Conservation (phyloP, 1,140 invertebrate genomes). For the Cyclina sinensis region DNA sequence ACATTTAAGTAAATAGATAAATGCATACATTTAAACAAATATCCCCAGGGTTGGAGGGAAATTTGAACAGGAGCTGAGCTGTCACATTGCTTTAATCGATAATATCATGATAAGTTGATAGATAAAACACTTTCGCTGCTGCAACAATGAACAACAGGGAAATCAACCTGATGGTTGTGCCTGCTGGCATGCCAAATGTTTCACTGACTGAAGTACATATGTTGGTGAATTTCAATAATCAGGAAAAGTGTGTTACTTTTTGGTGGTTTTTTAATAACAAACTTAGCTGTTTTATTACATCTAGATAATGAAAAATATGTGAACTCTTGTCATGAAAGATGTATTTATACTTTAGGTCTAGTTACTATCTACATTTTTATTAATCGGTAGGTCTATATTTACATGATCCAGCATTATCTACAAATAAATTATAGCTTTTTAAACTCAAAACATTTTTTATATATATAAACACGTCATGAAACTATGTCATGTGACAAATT, state of each 20-base stretch:
- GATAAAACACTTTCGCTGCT: slow-evolving; percentile 14
- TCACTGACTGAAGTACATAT: background rate
- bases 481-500: too few species aligned
- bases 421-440: too few species aligned
- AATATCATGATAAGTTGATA: slow-evolving; percentile 2
- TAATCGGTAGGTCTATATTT: background rate
- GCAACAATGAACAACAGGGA: slow-evolving; percentile 20
- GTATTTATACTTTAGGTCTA: background rate
- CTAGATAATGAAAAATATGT: too few species aligned
- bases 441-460: too few species aligned
- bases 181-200: background rate
- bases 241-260: background rate
- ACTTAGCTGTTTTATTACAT: too few species aligned
- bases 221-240: background rate
- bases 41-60: background rate
- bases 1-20: too few species aligned
- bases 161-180: slow-evolving; percentile 13
- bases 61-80: background rate
- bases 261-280: too few species aligned
- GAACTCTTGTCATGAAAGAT: too few species aligned
- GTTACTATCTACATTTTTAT: background rate
- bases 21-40: too few species aligned
- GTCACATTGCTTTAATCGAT: background rate
- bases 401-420: background rate
- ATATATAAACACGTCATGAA: too few species aligned